Evolutionary conservation across 2,797 vertebrate species (phyloP).

Genomic region (Cephalopachus bancanus): DNA sequence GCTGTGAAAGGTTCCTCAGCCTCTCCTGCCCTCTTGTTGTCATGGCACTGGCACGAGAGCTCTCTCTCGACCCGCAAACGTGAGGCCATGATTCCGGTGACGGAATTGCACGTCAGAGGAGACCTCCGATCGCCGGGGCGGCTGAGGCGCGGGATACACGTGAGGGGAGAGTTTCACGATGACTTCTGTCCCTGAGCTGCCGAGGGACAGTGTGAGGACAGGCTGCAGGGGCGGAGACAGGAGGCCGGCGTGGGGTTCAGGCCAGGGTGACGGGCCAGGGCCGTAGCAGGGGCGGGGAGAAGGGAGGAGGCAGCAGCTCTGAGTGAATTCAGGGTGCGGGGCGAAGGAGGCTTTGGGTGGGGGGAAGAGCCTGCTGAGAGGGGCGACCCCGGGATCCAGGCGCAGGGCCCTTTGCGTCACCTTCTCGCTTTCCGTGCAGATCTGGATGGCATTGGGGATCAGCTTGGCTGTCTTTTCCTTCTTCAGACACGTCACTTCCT

Average conservation of each 20-base stretch:
- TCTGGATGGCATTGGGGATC: slow-evolving; percentile 97
- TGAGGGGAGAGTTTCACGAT: neutral
- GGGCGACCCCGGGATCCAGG: accelerated
- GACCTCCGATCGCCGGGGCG: neutral
- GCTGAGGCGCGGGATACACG: neutral
- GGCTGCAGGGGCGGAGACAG: neutral
- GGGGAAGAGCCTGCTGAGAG: neutral
- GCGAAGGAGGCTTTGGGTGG: neutral
- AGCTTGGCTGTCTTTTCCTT: slow-evolving; percentile 97
- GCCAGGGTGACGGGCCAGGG: neutral
- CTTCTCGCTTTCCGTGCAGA: slow-evolving; percentile 95
- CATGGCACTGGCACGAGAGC: neutral
- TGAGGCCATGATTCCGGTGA: neutral
- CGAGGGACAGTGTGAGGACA: neutral
- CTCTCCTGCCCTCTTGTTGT: neutral
- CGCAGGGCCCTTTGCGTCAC: slow-evolving; percentile 13
- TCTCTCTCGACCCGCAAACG: neutral
- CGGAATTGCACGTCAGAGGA: neutral
- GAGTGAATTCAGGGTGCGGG: neutral
- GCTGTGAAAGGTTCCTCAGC: neutral
- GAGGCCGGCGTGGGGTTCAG: neutral
- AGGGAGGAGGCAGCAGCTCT: neutral
- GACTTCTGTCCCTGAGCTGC: neutral
- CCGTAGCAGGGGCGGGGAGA: too few species aligned
- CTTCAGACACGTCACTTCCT: slow-evolving; percentile 94